Base-by-base conservation (phyloP, 2,113 vertebrate species). In the Epinephelus lanceolatus region DNA sequence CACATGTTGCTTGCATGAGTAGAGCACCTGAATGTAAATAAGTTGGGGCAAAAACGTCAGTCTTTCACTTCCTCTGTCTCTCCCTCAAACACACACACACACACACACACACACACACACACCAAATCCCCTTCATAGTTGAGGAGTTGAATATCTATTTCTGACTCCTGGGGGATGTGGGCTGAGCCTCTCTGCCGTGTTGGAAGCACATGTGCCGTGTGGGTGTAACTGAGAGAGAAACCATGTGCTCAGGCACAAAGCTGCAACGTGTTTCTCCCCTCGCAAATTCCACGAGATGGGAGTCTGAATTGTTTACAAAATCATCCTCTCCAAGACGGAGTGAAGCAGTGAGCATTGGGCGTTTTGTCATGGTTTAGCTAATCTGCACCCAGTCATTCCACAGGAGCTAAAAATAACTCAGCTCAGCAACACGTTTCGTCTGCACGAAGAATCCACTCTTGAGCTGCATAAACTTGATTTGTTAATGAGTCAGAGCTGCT, bases 131-230 rank as follows among this genome's bases (percentile, higher is more conserved):
- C 47, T 40, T 75, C 61, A 40, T 53, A 30, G 52, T 30, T 45
- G 61, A 83, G 67, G 76, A 68, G 69, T 52, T 83, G 76, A 83
- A 67, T 76, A 60, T 91, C 72, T 94, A 89, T 91, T 88, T 89
- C 56, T 87, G 89, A 61, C 73, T 89, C 57, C 88, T 57, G 69
- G 40, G 72, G 82, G 72, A 60, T 78, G 90, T 88, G 85, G 78
- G 88, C 83, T 83, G 86, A 85, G 76, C 68, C 30, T 71, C 76
- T 70, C 59, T 2, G 23, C 79, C 66, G 82, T 75, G 66, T 42
- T 79, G 62, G 76, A 86, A 75, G 89, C 89, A 89, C 92, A 91
- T 87, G 89, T 86, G 84, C 75, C 74, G 86, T 81, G 93, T 93
- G 92, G 92, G 93, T 70, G 85, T 68, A 87, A 53, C 84, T n/a